A percentile compares a stretch with the other conserved stretches of the same genome.
Conservation (phyloP, 2,797 vertebrate genomes). For the Austrolebias charrua region DNA sequence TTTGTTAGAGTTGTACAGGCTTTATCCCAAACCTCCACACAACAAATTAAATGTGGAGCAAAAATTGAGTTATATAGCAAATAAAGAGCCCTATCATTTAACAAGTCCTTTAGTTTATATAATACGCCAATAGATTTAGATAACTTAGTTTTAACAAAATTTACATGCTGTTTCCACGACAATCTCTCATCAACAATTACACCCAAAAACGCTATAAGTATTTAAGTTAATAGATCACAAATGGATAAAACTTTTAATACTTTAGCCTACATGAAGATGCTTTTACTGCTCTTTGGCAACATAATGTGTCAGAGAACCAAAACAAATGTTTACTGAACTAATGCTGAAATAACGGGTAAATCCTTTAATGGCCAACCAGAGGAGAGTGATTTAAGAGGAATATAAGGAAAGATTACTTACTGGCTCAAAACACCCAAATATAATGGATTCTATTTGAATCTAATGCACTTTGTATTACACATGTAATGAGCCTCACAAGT, state of each 20-base stretch:
- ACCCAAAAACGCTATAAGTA: too few species aligned
- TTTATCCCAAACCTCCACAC: too few species aligned
- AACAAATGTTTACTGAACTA: slow-evolving; percentile 10
- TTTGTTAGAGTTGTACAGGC: too few species aligned
- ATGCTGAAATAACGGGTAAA: slow-evolving; percentile 18
- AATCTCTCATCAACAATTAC: too few species aligned
- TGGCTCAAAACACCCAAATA: slow-evolving; percentile 29
- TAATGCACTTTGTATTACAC: slow-evolving; percentile 23
- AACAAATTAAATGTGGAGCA: too few species aligned
- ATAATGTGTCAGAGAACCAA: slow-evolving; percentile 10
- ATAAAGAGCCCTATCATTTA: too few species aligned
- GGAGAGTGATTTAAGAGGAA: slow-evolving; percentile 6
- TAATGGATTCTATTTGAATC: slow-evolving; percentile 32
- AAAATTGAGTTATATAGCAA: too few species aligned
- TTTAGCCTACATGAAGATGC: not conserved
- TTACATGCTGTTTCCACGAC: too few species aligned
- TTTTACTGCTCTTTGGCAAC: slow-evolving; percentile 1
- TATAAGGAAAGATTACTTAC: slow-evolving; percentile 38
- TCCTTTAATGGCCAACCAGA: slow-evolving; percentile 10
- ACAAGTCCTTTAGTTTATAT: too few species aligned
- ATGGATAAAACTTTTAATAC: not conserved
- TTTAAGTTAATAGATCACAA: not conserved
- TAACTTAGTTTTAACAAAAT: too few species aligned
- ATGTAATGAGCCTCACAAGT: slow-evolving; percentile 50
- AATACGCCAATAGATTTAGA: too few species aligned